Conservation (phyloP, 1,140 invertebrate genomes). For the Halictus rubicundus region DNA sequence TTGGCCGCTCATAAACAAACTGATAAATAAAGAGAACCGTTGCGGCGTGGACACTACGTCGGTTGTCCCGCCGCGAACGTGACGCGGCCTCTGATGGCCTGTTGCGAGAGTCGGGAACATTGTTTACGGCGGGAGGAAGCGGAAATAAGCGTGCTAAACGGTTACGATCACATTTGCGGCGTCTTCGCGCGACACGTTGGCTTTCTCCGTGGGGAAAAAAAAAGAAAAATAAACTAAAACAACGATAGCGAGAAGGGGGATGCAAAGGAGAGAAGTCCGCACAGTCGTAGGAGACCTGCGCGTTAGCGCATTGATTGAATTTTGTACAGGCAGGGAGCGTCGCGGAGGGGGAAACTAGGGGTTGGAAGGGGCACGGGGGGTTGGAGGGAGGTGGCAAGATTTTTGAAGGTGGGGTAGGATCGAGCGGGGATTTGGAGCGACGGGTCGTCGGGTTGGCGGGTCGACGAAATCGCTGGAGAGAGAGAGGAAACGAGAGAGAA, state of each 20-base stretch:
- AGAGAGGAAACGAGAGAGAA: no score
- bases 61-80: no score
- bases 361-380: background rate
- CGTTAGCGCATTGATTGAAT: slow-evolving; percentile 65
- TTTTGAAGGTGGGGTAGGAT: slow-evolving; percentile 50
- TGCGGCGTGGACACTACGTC: no score
- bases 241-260: background rate
- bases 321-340: slow-evolving; percentile 43
- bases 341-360: background rate
- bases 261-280: slow-evolving; percentile 23
- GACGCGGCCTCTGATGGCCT: no score
- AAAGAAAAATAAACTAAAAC: background rate
- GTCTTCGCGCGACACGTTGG: slow-evolving; percentile 17
- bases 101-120: no score
- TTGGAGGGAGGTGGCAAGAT: slow-evolving; percentile 33
- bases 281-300: slow-evolving; percentile 48
- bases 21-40: no score
- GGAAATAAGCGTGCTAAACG: background rate
- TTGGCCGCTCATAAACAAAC: no score
- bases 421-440: slow-evolving; percentile 46
- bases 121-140: no score
- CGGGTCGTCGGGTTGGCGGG: slow-evolving; percentile 19
- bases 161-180: background rate
- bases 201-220: background rate
- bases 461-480: slow-evolving; percentile 31